Evolutionary conservation across 2,888 invertebrate species (phyloP).

Genomic region (Plusia festucae): DNA sequence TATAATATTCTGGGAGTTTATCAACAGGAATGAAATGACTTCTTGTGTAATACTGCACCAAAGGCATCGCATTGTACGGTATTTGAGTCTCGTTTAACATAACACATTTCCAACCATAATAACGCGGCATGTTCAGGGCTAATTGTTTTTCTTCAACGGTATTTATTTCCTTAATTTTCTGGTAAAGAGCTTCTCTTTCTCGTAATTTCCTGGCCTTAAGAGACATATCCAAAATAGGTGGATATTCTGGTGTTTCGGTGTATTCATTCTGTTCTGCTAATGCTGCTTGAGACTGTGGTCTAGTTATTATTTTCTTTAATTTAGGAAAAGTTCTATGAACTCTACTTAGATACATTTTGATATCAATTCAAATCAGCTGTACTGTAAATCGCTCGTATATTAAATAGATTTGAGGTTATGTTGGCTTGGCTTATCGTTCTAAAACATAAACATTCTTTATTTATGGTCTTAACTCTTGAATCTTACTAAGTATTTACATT

Average conservation of each 20-base stretch:
- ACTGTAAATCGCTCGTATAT: background rate
- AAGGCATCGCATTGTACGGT: slow-evolving; percentile 92
- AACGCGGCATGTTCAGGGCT: slow-evolving; percentile 94
- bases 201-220: slow-evolving; percentile 83
- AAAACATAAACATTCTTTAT: background rate
- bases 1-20: slow-evolving; percentile 90
- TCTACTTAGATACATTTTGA: slow-evolving; percentile 77
- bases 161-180: slow-evolving; percentile 90
- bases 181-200: slow-evolving; percentile 82
- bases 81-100: slow-evolving; percentile 89
- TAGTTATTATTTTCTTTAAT: slow-evolving; percentile 67
- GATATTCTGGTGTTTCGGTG: slow-evolving; percentile 85
- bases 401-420: slow-evolving; percentile 7
- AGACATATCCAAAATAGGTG: slow-evolving; percentile 91
- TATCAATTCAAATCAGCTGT: slow-evolving; percentile 14
- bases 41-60: slow-evolving; percentile 93
- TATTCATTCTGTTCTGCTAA: slow-evolving; percentile 79
- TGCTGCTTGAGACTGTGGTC: slow-evolving; percentile 72
- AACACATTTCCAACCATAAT: slow-evolving; percentile 93
- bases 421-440: slow-evolving; percentile 1
- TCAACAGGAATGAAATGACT: slow-evolving; percentile 91
- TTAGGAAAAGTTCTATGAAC: slow-evolving; percentile 75
- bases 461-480: no score
- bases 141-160: slow-evolving; percentile 96
- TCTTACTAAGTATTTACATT: background rate